These are phyloP conservation scores for Sternarchorhynchus goeldii DNA, from an alignment of 2,797 vertebrate species.

Conservation along the genomic window DNA sequence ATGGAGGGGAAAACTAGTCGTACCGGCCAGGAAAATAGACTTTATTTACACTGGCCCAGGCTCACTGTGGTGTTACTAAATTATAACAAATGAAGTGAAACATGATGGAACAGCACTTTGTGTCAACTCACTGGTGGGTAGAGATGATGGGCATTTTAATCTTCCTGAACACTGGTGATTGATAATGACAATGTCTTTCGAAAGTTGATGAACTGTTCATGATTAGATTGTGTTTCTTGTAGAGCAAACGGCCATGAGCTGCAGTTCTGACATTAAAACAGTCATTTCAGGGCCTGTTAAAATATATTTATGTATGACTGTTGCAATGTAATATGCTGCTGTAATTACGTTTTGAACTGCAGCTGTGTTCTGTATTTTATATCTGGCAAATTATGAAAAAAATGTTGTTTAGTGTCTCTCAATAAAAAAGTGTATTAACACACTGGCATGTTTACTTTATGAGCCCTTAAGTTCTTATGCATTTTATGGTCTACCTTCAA, in stretches of 20 bases:
- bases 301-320: not conserved
- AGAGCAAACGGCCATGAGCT: not conserved
- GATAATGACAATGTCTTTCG: constrained; percentile 41
- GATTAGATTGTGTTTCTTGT: constrained; percentile 32
- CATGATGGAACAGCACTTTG: constrained; percentile 51
- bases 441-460: not conserved
- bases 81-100: constrained; percentile 52
- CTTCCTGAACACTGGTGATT: constrained; percentile 35
- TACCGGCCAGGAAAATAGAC: constrained; percentile 41
- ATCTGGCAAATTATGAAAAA: not conserved
- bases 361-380: constrained; percentile 19
- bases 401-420: not conserved
- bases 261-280: not conserved
- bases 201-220: constrained; percentile 21
- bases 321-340: not conserved
- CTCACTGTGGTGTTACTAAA: constrained; percentile 43
- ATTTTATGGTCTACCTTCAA: constrained; percentile 3
- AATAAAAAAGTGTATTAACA: not conserved
- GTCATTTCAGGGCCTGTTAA: not conserved
- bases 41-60: constrained; percentile 53
- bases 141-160: constrained; percentile 15
- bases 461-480: not conserved
- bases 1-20: constrained; percentile 12
- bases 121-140: constrained; percentile 41
- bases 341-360: constrained; percentile 1